Base-by-base conservation (phyloP, 2,888 invertebrate species). In the Machimus atricapillus region DNA sequence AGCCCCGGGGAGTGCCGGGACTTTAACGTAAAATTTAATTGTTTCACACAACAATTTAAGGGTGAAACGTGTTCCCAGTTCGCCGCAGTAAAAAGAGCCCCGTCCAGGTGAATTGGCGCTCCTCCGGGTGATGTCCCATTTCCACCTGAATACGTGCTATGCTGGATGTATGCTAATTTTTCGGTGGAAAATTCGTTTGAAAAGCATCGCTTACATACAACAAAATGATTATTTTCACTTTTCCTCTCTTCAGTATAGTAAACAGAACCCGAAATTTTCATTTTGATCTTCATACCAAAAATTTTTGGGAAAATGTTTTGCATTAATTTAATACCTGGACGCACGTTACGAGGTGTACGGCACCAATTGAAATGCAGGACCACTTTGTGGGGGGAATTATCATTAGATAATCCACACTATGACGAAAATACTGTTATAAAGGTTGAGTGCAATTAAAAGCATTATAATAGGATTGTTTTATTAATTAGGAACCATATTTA, bases 11-110 rank as follows among this genome's bases (percentile, higher is more conserved):
- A 52, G 52, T 16, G 52, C 52, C 52, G 8, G 12, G 4, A 14
- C 8, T 12, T 23, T 66, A 66, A 77, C 37, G 37, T 77, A 77
- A 77, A 77, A 77, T 77, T 77, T 77, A 76, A 76, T 76, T 40
- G 78, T 78, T 78, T 23, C 37, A 78, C 40, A 78, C 78, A 78
- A 37, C 37, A 78, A 43, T 78, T 78, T 78, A 78, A 78, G 78
- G 37, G 23, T 9, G 40, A 78, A 23, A 78, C 23, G 40, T 78
- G 40, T 78, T 78, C 43, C 6, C 12, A 5, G 78, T 9, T 12
- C 14, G 66, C 66, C 66, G 12, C 27, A 66, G 19, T 27, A 19
- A 19, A 31, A 66, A 23, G 66, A n/a, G 66, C 52, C 52, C 66
- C 9, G 23, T 0, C 58, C 58, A 23, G 58, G n/a, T 19, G 58